Evolutionary conservation across 2,113 vertebrate genomes (phyloP).

Genomic region (Urocynchramus pylzowi): DNA sequence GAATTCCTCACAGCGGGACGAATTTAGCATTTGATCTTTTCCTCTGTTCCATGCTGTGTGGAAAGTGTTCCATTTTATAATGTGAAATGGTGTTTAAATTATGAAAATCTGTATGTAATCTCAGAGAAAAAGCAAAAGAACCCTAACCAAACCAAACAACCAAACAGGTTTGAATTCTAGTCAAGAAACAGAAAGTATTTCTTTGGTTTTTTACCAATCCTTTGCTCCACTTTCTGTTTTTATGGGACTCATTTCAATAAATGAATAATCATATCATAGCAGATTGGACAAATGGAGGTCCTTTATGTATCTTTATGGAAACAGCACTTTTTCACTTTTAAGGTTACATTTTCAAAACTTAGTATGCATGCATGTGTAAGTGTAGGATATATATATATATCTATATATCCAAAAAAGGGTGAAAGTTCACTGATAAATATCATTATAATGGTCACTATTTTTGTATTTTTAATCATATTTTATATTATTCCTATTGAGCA

Average conservation of each 20-base stretch:
- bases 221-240: background rate
- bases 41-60: background rate
- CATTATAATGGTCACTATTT: background rate
- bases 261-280: background rate
- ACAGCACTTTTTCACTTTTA: background rate
- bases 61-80: background rate
- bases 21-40: slow-evolving; percentile 34
- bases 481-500: background rate
- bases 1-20: background rate
- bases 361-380: background rate
- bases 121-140: background rate
- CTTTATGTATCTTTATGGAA: background rate
- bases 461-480: background rate
- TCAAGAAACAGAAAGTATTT: background rate
- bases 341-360: background rate
- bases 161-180: background rate
- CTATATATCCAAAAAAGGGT: background rate
- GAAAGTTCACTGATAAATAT: background rate
- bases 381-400: background rate
- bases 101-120: background rate
- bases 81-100: background rate
- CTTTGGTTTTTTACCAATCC: rapidly evolving
- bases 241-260: background rate
- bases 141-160: background rate
- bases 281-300: background rate